Conservation (phyloP, 2,888 invertebrate genomes). For the Tricholauxania praeusta region DNA sequence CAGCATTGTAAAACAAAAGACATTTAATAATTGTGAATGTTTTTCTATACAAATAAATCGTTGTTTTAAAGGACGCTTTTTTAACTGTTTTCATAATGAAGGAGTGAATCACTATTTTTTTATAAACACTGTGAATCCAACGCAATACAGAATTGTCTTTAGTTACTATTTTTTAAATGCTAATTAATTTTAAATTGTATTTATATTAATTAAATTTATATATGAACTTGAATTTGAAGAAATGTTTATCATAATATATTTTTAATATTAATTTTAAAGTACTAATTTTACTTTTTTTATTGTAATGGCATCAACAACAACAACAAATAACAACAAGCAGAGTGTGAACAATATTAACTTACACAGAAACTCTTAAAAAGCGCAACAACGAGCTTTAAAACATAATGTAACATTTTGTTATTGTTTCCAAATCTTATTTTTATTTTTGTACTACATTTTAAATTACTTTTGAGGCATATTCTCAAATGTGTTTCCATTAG, state of each 20-base stretch:
- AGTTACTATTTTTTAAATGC: slow-evolving; percentile 10
- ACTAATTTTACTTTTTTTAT: neutral
- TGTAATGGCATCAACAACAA: neutral
- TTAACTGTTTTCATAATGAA: neutral
- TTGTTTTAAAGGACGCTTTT: slow-evolving; percentile 24
- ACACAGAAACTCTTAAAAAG: slow-evolving; percentile 29
- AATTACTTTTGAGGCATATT: slow-evolving; percentile 34
- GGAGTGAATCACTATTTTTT: slow-evolving; percentile 10
- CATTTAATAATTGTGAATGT: too few relatives aligned
- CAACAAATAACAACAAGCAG: neutral
- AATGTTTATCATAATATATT: too few relatives aligned
- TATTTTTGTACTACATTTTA: slow-evolving; percentile 35
- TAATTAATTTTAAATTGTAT: slow-evolving; percentile 13
- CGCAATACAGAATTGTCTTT: neutral
- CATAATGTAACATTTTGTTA: slow-evolving; percentile 36
- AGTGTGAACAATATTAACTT: slow-evolving; percentile 22
- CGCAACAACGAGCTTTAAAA: slow-evolving; percentile 42
- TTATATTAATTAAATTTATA: slow-evolving; percentile 18
- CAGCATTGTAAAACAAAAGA: too few relatives aligned
- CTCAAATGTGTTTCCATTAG: slow-evolving; percentile 33
- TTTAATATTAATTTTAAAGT: slow-evolving; percentile 6
- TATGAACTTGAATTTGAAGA: too few relatives aligned
- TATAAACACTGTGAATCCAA: slow-evolving; percentile 16
- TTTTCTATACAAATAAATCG: slow-evolving; percentile 30
- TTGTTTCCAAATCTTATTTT: slow-evolving; percentile 31